Conservation (phyloP, 2,113 vertebrate species). For the Phasianus colchicus region DNA sequence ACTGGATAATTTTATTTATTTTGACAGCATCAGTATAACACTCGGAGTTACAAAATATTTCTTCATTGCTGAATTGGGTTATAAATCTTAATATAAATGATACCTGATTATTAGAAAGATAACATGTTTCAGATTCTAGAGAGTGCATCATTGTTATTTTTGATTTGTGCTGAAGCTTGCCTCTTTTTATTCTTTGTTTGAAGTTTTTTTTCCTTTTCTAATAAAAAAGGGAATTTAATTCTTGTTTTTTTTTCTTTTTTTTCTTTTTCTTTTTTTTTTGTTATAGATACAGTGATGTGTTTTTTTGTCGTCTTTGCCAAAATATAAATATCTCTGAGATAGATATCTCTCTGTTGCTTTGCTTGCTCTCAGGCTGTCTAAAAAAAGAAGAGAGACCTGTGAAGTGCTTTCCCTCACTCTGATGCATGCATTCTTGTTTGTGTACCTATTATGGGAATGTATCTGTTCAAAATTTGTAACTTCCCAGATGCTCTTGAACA, state of each 20-base stretch:
- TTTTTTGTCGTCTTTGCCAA: not conserved
- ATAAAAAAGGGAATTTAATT: fast-evolving
- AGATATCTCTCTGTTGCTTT: not conserved
- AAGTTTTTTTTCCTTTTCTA: not conserved
- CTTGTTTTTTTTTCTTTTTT: not conserved
- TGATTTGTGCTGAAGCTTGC: not conserved
- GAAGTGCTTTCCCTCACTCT: not conserved
- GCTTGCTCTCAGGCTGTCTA: not conserved
- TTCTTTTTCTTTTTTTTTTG: fast-evolving
- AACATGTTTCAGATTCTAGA: not conserved
- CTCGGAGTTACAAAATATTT: not conserved
- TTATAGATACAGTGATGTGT: not conserved
- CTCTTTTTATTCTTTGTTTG: fast-evolving
- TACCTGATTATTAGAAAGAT: not conserved
- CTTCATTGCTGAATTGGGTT: not conserved
- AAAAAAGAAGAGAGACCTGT: not conserved
- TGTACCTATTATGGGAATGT: not conserved
- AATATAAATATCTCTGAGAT: not conserved
- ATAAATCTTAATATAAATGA: not conserved
- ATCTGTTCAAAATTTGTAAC: not conserved
- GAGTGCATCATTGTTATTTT: not conserved
- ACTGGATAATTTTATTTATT: not conserved
- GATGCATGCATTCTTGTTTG: not conserved
- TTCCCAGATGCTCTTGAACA: not conserved
- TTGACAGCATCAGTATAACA: not conserved